Conservation (phyloP, 2,113 vertebrate species). For the Phasianus colchicus region DNA sequence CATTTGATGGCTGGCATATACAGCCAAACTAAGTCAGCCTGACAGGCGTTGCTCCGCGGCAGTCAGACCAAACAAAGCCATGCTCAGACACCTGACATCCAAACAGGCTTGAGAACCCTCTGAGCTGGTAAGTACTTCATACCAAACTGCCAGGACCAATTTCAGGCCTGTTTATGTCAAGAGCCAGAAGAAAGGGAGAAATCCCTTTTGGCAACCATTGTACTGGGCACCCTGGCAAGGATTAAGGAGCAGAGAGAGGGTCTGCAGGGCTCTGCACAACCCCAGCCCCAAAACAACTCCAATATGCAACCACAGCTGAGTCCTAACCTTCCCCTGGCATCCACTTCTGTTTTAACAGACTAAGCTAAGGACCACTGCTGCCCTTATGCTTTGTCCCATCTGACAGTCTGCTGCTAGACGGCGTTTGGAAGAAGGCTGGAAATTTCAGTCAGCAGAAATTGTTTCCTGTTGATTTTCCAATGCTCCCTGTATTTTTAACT, state of each 20-base stretch:
- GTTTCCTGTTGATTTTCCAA: conserved; percentile 68
- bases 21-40: not conserved
- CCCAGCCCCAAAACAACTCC: not conserved
- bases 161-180: conserved; percentile 44
- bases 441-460: conserved; percentile 56
- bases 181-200: conserved; percentile 34
- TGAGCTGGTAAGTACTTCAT: not conserved
- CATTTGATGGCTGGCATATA: not conserved
- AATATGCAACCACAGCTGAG: not conserved
- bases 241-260: not conserved
- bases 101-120: conserved; percentile 4
- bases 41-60: not conserved
- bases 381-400: conserved; percentile 8
- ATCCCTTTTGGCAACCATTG: conserved; percentile 14
- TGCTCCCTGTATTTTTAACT: conserved; percentile 70
- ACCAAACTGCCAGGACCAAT: conserved; percentile 47
- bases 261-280: not conserved
- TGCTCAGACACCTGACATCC: conserved; percentile 16
- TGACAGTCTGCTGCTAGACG: not conserved
- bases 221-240: not conserved
- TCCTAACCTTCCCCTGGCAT: not conserved
- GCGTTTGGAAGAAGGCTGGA: conserved; percentile 21
- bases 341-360: not conserved
- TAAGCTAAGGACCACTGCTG: not conserved
- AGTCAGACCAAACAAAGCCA: conserved; percentile 37